Evolutionary conservation across 2,797 vertebrate genomes (phyloP), one percentile per base, ranked within the genome.

Genomic region (Hoplostethus mediterraneus): DNA sequence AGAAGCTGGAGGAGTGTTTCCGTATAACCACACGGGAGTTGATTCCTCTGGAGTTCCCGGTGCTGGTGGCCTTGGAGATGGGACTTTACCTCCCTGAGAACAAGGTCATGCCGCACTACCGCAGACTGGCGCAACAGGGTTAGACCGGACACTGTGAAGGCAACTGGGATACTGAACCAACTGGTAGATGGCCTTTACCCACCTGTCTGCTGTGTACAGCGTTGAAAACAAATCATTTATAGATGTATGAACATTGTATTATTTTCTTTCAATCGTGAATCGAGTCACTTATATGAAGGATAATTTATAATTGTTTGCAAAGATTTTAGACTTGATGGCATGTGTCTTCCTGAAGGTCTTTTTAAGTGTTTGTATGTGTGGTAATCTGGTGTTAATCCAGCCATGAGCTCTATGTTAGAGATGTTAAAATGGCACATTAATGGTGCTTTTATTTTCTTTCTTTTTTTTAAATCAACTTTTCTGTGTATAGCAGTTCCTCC

Each of bases 1-100:
- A 99, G 98, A 98, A 98, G 87, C 88, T 99, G 86, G 98, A 99
- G 88, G 98, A 99, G 76, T 94, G 98, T 78, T 99, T 99, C 86
- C 93, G 98, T 25, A 96, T 99, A 78, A 99, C 97, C 95, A 90
- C 97, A 48, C 95, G 96, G 57, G 97, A 99, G 87, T 91, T 99
- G 77, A 96, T 98, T 28, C 95, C 95, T 17, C 95, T 99, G 68
- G 98, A 99, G 90, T 97, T 99, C 89, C 96, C 96, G 0, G 97
- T 98, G 75, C 96, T 99, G 6, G 97, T 99, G 75, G 98, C 98
- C 87, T 87, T 99, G 96, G 98, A 99, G 91, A 97, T 99, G 88
- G 97, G 97, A 6, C 97, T 99, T 17, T 98, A 99, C 74, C 96
- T 99, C 25, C 97, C 97, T 0, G 98, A 99, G 75, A 96, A 93